Conservation (phyloP, 2,113 vertebrate genomes). For the Austrofundulus limnaeus region DNA sequence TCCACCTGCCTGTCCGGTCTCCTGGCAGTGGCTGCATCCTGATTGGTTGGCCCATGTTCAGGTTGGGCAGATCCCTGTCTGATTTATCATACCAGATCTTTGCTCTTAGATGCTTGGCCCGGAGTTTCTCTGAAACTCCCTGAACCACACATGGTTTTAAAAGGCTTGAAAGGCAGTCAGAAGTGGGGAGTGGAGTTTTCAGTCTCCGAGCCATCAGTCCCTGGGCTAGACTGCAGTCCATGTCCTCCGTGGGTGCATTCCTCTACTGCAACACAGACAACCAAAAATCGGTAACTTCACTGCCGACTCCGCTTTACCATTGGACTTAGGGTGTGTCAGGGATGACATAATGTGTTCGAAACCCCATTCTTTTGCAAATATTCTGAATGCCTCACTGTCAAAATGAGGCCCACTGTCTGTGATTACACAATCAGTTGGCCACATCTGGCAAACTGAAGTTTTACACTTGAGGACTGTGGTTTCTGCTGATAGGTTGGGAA, state of each 20-base stretch:
- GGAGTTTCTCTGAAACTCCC: neutral
- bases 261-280: neutral
- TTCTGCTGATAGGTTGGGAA: neutral
- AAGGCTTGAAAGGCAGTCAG: neutral
- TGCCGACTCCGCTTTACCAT: neutral
- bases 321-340: neutral
- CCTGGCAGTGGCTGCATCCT: neutral
- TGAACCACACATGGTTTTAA: neutral
- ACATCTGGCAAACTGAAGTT: neutral
- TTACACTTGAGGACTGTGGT: neutral
- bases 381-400: neutral
- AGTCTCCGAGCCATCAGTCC: neutral
- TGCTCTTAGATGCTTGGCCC: neutral
- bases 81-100: neutral
- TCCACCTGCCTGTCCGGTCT: slow-evolving; percentile 15
- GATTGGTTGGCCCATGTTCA: neutral
- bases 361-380: neutral
- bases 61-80: neutral
- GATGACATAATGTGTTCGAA: slow-evolving; percentile 2
- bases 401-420: neutral
- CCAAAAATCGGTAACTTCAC: neutral
- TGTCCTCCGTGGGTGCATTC: neutral
- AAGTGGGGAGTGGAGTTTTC: neutral
- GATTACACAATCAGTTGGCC: neutral
- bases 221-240: neutral